These are phyloP conservation scores for Fragum whitleyi DNA, from an alignment of 2,888 invertebrate genomes.

Conservation along the genomic window DNA sequence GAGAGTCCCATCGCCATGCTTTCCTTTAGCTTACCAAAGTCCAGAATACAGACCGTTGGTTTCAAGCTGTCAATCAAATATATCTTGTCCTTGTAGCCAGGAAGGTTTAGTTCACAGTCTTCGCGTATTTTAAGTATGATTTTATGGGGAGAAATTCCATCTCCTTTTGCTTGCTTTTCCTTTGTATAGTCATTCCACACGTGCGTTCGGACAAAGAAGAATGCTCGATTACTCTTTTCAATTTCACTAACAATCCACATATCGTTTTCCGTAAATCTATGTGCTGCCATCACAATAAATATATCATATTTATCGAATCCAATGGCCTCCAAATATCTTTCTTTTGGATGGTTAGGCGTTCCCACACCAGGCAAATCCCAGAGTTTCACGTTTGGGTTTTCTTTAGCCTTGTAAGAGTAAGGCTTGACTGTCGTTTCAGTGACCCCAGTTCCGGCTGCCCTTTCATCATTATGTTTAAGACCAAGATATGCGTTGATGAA, in stretches of 20 bases:
- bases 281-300: constrained; percentile 49
- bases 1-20: background rate
- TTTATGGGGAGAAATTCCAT: background rate
- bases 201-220: constrained; percentile 47
- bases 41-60: background rate
- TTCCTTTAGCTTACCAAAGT: background rate
- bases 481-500: constrained; percentile 52
- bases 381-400: constrained; percentile 41
- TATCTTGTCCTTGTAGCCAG: background rate
- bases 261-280: constrained; percentile 54
- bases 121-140: background rate
- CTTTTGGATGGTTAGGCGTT: constrained; percentile 45
- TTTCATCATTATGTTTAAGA: constrained; percentile 33
- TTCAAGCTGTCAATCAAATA: constrained; percentile 7
- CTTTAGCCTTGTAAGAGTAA: constrained; percentile 39
- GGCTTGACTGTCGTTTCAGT: constrained; percentile 3
- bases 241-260: constrained; percentile 54
- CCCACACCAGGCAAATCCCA: constrained; percentile 65
- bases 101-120: background rate
- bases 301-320: constrained; percentile 52
- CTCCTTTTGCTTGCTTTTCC: background rate
- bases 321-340: constrained; percentile 36
- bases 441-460: background rate
- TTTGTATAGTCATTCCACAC: constrained; percentile 8
- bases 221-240: constrained; percentile 16